Evolutionary conservation across 2,113 vertebrate species (phyloP).

Genomic region (Zosterops borbonicus): DNA sequence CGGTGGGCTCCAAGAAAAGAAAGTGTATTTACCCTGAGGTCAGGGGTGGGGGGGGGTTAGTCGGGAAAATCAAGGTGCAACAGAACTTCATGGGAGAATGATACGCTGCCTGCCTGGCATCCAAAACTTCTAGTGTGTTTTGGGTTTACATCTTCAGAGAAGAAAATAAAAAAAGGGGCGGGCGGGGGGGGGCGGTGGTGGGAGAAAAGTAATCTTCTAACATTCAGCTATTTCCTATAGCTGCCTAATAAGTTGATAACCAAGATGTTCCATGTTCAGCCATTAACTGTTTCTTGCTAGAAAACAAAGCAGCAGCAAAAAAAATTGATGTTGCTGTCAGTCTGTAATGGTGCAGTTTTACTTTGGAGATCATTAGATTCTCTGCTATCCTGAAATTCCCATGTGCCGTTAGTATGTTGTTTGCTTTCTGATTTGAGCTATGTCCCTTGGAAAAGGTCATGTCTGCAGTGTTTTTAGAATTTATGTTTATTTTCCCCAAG

Average conservation of each 20-base stretch:
- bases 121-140: background rate
- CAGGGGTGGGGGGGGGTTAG: background rate
- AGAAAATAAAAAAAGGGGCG: too few species aligned
- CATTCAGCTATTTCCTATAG: background rate
- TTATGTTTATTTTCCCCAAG: slow-evolving; percentile 27
- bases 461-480: slow-evolving; percentile 22
- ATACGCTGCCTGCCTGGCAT: background rate
- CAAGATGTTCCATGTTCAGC: background rate
- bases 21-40: background rate
- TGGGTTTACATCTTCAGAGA: background rate
- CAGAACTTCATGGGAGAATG: background rate
- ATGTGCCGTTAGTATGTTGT: background rate
- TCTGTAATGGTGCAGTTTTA: background rate
- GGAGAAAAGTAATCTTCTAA: background rate
- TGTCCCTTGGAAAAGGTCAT: slow-evolving; percentile 6
- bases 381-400: background rate
- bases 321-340: background rate
- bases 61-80: background rate
- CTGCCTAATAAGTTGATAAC: background rate
- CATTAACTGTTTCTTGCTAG: background rate
- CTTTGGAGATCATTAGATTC: background rate
- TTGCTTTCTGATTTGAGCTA: background rate
- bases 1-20: background rate
- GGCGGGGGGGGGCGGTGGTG: fast-evolving
- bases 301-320: background rate